Percentiles rank a stretch among this genome's conserved stretches.
Conservation (phyloP, 2,797 vertebrate genomes). For the Acrossocheilus wenchowensis region DNA sequence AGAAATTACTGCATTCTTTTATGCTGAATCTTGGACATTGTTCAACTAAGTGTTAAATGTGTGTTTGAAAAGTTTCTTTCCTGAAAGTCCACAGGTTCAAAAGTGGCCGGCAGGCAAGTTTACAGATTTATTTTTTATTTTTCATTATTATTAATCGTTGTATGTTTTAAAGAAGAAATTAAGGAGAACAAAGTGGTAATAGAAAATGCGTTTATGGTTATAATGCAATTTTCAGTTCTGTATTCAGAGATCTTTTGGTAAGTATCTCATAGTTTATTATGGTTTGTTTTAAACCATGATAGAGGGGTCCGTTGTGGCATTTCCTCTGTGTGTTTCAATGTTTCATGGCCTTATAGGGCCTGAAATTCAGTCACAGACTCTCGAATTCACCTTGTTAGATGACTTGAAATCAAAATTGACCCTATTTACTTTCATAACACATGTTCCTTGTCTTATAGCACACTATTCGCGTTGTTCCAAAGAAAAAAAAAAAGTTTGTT, state of each 20-base stretch:
- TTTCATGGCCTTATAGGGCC: neutral
- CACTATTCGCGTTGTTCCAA: neutral
- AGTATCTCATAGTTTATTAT: conserved; percentile 4
- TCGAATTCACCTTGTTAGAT: neutral
- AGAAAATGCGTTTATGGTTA: conserved; percentile 32
- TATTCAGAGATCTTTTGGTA: neutral
- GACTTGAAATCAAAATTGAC: no score
- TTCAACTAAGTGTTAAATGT: neutral
- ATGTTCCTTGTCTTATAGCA: neutral
- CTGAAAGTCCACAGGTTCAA: no score
- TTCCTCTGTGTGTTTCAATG: conserved; percentile 17
- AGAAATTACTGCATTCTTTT: neutral
- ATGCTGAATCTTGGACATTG: no score
- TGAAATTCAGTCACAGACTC: neutral
- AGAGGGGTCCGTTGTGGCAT: neutral
- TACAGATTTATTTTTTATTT: neutral
- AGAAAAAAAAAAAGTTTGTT: neutral
- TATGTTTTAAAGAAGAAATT: neutral
- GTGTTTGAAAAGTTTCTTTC: neutral
- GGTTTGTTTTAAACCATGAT: conserved; percentile 19
- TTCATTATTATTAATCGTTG: neutral
- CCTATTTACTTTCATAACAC: no score
- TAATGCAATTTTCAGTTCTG: conserved; percentile 34
- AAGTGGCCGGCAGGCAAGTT: neutral
- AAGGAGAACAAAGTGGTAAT: neutral